phyloP scores from a whole-genome alignment of 1,140 invertebrate genomes.

The Drosophila sucinea region DNA sequence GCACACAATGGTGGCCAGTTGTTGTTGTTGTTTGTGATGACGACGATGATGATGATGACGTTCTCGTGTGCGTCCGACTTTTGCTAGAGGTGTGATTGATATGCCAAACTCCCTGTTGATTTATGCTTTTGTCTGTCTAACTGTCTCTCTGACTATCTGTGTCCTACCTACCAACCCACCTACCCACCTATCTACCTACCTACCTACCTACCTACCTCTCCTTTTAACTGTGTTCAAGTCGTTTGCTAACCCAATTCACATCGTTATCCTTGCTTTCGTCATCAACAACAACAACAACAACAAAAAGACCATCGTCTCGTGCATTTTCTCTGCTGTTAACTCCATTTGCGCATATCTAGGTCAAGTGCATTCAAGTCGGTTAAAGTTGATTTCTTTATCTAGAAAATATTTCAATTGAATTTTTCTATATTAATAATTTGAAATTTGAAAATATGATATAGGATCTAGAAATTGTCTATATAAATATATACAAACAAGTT shows the following conservation, averaged over 20 bases:
- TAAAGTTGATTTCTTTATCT: background rate
- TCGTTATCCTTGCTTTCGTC: constrained; percentile 31
- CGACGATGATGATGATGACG: background rate
- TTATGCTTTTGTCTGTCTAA: constrained; percentile 11
- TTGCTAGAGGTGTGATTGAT: constrained; percentile 18
- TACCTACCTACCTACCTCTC: constrained; percentile 2
- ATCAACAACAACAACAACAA: background rate
- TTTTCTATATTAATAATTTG: too few species aligned
- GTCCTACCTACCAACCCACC: constrained; percentile 12
- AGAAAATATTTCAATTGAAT: background rate
- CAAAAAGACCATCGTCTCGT: constrained; percentile 39
- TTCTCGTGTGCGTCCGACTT: constrained; percentile 7
- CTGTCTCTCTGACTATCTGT: constrained; percentile 22
- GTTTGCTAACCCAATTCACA: constrained; percentile 77
- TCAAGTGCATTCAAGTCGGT: constrained; percentile 69
- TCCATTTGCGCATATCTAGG: constrained; percentile 58
- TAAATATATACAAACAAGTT: too few species aligned
- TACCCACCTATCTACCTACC: background rate
- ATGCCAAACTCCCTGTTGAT: constrained; percentile 17
- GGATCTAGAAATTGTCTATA: too few species aligned
- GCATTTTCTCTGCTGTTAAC: constrained; percentile 55
- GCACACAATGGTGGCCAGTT: constrained; percentile 3
- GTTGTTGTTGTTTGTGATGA: background rate
- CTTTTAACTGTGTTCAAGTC: constrained; percentile 49
- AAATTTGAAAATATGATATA: too few species aligned